These are phyloP conservation scores for Heterocephalus glaber DNA, from an alignment of 2,113 vertebrate species.

Conservation along the genomic window DNA sequence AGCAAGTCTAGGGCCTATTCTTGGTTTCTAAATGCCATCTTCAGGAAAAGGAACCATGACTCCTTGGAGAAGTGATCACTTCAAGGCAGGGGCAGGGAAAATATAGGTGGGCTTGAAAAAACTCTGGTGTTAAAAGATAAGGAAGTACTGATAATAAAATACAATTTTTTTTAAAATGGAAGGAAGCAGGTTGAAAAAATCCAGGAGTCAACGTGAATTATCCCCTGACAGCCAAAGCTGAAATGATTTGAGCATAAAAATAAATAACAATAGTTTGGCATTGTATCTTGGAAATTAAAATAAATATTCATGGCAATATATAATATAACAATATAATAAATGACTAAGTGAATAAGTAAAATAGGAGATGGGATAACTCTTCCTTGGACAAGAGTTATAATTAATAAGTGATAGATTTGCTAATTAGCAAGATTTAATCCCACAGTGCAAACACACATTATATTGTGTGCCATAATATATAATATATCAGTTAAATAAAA, in stretches of 20 bases:
- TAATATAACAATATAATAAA: neutral
- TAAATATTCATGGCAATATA: neutral
- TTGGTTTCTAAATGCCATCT: slow-evolving; percentile 16
- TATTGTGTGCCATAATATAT: neutral
- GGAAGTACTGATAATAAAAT: slow-evolving; percentile 35
- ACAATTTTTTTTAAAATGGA: neutral
- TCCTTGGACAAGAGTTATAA: slow-evolving; percentile 4
- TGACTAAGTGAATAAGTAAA: neutral
- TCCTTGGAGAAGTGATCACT: neutral
- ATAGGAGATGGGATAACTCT: neutral
- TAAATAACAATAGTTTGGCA: neutral
- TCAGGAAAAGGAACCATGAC: neutral
- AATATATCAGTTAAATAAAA: neutral
- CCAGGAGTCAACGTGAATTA: neutral
- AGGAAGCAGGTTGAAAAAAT: neutral
- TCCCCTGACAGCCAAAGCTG: neutral
- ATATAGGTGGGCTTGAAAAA: slow-evolving; percentile 1
- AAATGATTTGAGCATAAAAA: slow-evolving; percentile 3
- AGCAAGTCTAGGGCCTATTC: neutral
- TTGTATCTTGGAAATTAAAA: slow-evolving; percentile 29
- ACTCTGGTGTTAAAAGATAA: neutral
- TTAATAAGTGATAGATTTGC: neutral
- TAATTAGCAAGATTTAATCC: neutral
- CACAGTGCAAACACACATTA: neutral
- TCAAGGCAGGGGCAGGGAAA: neutral